Evolutionary conservation across 2,888 invertebrate species (phyloP).

Genomic region (Protodeltote pygarga): DNA sequence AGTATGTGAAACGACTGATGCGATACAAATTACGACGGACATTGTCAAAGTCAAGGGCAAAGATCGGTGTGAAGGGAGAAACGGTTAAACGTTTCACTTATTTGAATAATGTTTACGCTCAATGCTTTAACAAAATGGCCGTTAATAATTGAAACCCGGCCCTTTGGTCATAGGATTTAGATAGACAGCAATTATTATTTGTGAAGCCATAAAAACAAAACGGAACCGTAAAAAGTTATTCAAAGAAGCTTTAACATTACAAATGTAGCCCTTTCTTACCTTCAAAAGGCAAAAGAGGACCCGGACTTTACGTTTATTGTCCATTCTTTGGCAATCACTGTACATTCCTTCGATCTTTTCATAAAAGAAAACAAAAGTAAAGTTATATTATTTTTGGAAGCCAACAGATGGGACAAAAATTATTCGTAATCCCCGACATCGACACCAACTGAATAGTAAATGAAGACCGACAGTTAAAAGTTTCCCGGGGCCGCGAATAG

Average conservation of each 20-base stretch:
- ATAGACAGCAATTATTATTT: neutral
- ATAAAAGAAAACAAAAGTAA: too few species aligned
- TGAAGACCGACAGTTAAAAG: slow-evolving; percentile 54
- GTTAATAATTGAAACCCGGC: neutral
- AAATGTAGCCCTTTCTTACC: neutral
- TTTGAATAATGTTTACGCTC: neutral
- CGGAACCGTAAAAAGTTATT: neutral
- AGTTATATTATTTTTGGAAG: slow-evolving; percentile 8
- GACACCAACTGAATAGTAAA: slow-evolving; percentile 49
- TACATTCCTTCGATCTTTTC: neutral
- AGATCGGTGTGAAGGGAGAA: slow-evolving; percentile 39
- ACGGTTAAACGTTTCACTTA: slow-evolving; percentile 29
- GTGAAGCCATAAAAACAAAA: neutral
- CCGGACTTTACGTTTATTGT: neutral
- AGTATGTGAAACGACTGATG: slow-evolving; percentile 47
- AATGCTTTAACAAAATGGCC: neutral
- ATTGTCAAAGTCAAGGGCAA: slow-evolving; percentile 55
- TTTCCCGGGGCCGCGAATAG: slow-evolving; percentile 38
- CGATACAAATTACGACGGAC: slow-evolving; percentile 52
- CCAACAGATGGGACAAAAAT: slow-evolving; percentile 11
- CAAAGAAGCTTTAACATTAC: neutral
- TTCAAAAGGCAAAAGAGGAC: neutral
- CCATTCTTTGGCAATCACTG: neutral
- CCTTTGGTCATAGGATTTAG: neutral
- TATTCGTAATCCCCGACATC: slow-evolving; percentile 30